A percentile compares a stretch with the other conserved stretches of the same genome.
phyloP scores from a whole-genome alignment of 92 coral and sea anemone genomes.

The Epizoanthus rinbou region DNA sequence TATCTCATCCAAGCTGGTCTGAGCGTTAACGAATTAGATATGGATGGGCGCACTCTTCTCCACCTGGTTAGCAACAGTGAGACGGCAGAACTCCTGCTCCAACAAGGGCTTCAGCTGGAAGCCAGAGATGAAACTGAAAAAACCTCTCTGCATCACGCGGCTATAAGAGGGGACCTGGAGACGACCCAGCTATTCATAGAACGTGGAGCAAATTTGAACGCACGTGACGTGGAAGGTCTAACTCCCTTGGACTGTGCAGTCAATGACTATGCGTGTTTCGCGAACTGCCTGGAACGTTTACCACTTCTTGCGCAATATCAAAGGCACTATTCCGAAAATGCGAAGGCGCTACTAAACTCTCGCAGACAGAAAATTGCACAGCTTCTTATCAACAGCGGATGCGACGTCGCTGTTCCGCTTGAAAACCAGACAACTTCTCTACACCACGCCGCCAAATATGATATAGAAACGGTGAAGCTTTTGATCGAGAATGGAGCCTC shows the following conservation, averaged over 20 bases:
- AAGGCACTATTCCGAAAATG: neutral
- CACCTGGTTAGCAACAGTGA: constrained; percentile 20
- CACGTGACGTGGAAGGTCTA: constrained; percentile 17
- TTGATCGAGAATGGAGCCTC: constrained; percentile 19
- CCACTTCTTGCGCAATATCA: constrained; percentile 19
- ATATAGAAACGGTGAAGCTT: constrained; percentile 27
- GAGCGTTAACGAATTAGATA: constrained; percentile 2
- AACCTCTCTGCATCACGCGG: constrained; percentile 20
- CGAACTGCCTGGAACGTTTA: constrained; percentile 10
- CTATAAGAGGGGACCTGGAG: constrained; percentile 29
- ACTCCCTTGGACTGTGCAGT: constrained; percentile 36
- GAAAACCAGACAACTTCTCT: constrained; percentile 33
- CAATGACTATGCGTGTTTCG: constrained; percentile 28
- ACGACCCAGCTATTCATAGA: constrained; percentile 14
- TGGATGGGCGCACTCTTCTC: constrained; percentile 20
- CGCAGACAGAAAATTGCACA: constrained; percentile 34
- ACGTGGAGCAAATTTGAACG: constrained; percentile 24
- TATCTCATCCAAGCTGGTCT: constrained; percentile 30
- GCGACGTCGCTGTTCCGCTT: constrained; percentile 18
- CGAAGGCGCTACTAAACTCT: neutral
- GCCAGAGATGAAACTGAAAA: constrained; percentile 9
- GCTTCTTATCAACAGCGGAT: constrained; percentile 26
- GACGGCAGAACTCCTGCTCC: constrained; percentile 3
- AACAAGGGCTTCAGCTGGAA: constrained; percentile 15
- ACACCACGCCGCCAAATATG: constrained; percentile 17